phyloP scores from a whole-genome alignment of 2,888 invertebrate genomes.

The Tuberolachnus salignus region DNA sequence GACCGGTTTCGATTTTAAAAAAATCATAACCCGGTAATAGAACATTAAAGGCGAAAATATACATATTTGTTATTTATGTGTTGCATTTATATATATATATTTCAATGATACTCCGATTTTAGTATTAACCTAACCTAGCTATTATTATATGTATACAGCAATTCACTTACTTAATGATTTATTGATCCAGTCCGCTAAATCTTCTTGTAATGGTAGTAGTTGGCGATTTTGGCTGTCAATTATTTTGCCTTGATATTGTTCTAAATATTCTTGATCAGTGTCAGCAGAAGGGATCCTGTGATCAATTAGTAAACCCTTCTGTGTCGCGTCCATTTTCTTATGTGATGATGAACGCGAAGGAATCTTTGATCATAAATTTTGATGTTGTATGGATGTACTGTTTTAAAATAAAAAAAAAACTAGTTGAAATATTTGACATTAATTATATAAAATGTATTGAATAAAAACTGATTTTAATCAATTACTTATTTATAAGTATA shows the following conservation, averaged over 20 bases:
- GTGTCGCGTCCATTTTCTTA: conserved; percentile 51
- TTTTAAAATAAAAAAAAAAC: conserved; percentile 12
- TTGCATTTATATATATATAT: too few relatives aligned
- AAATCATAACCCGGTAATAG: too few relatives aligned
- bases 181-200: conserved; percentile 87
- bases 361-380: conserved; percentile 46
- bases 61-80: too few relatives aligned
- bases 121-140: too few relatives aligned
- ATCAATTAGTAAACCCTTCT: conserved; percentile 25
- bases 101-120: too few relatives aligned
- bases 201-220: conserved; percentile 82
- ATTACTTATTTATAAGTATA: too few relatives aligned
- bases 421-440: background rate
- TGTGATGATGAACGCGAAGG: conserved; percentile 51
- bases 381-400: conserved; percentile 42
- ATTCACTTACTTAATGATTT: conserved; percentile 76
- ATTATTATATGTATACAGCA: background rate
- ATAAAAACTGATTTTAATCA: too few relatives aligned
- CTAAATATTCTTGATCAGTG: conserved; percentile 68
- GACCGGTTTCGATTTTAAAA: too few relatives aligned
- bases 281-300: conserved; percentile 58
- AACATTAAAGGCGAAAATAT: too few relatives aligned
- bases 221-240: conserved; percentile 79
- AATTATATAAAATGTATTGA: background rate
- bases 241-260: conserved; percentile 75